Percentiles rank a stretch among this genome's conserved stretches.
Conservation (phyloP, 2,797 vertebrate genomes). For the Peromyscus melanophrys region DNA sequence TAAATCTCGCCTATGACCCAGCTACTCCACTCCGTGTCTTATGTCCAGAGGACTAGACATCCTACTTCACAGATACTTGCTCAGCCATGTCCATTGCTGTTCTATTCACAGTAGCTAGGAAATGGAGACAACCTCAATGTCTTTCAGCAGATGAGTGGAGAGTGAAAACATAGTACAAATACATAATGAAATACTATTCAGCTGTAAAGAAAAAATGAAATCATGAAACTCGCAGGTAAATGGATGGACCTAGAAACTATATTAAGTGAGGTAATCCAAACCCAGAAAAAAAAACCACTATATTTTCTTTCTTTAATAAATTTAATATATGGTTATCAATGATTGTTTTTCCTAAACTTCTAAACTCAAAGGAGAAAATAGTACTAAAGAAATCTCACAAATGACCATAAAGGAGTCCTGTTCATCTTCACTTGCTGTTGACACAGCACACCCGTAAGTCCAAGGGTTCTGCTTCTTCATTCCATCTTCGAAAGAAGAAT, state of each 20-base stretch:
- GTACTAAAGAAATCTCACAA: background rate
- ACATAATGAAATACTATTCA: background rate
- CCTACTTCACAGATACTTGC: background rate
- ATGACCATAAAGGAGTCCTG: background rate
- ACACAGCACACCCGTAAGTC: background rate
- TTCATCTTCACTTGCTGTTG: background rate
- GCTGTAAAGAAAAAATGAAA: background rate
- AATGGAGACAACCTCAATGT: too few species aligned
- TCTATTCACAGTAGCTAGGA: background rate
- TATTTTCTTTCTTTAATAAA: background rate
- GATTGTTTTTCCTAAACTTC: constrained; percentile 58
- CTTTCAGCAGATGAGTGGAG: background rate
- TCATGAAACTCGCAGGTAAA: background rate
- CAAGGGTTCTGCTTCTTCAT: background rate
- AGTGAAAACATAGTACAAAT: background rate
- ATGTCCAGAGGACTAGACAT: background rate
- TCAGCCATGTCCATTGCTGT: background rate
- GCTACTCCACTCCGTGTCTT: background rate
- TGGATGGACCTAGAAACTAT: background rate
- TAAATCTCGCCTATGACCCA: background rate
- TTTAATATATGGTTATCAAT: background rate
- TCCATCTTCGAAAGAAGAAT: background rate
- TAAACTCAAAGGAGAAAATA: constrained; percentile 24
- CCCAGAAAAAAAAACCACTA: background rate
- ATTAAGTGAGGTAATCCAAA: background rate